phyloP scores from a whole-genome alignment of 2,797 vertebrate species.

The Falco concolor region DNA sequence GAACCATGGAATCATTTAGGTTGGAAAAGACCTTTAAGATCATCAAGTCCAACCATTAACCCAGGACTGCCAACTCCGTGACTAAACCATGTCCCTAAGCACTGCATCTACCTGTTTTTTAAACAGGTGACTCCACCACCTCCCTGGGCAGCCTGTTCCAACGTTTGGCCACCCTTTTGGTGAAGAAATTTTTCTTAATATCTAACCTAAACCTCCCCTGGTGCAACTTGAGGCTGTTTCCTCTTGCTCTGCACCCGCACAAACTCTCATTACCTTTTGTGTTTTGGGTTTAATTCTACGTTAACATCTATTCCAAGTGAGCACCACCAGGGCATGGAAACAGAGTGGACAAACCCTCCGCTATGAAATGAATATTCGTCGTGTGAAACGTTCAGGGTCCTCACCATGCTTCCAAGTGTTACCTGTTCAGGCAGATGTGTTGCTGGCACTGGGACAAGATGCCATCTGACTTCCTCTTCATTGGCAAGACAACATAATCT shows the following conservation, averaged over 20 bases:
- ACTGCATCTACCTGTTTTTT: too few relatives aligned
- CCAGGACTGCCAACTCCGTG: too few relatives aligned
- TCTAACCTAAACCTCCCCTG: too few relatives aligned
- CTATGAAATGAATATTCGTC: rapidly evolving
- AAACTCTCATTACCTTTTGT: background rate
- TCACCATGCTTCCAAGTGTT: background rate
- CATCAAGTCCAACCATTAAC: too few relatives aligned
- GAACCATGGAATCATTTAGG: too few relatives aligned
- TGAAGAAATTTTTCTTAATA: too few relatives aligned
- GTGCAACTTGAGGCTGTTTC: too few relatives aligned
- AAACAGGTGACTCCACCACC: too few relatives aligned
- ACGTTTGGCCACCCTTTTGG: too few relatives aligned
- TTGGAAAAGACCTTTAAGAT: too few relatives aligned
- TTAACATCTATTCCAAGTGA: background rate
- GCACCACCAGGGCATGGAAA: background rate
- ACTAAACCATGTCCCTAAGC: too few relatives aligned
- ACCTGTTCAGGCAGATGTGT: conserved; percentile 42
- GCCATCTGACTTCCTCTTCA: conserved; percentile 56
- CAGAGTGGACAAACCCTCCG: background rate
- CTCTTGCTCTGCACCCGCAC: background rate
- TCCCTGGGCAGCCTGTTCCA: too few relatives aligned
- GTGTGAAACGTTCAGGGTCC: background rate
- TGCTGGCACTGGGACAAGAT: conserved; percentile 13
- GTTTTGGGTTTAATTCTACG: background rate
- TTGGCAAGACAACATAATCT: conserved; percentile 5